These are phyloP conservation scores for Phylloscopus whistleri DNA, from an alignment of 2,113 vertebrate genomes.

Conservation along the genomic window DNA sequence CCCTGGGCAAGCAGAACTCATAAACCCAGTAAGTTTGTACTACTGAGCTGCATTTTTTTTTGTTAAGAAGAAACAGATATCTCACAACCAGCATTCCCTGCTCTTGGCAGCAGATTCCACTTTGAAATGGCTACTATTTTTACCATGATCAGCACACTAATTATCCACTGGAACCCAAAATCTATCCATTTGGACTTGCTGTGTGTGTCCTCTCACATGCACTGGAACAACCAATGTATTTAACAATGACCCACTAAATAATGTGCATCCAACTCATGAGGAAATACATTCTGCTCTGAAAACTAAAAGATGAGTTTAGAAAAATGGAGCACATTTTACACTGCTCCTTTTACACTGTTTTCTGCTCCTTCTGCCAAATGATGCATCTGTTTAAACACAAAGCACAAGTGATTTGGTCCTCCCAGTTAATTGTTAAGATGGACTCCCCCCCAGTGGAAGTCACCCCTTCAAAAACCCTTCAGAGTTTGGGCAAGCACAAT, in stretches of 20 bases:
- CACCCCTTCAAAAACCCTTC: neutral
- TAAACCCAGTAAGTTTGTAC: neutral
- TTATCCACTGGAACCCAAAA: neutral
- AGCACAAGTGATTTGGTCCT: neutral
- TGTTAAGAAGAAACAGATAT: accelerated
- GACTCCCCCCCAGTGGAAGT: neutral
- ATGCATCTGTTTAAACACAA: neutral
- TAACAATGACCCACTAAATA: neutral
- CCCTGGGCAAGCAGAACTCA: neutral
- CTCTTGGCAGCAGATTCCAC: neutral
- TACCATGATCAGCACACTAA: neutral
- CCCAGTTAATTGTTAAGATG: neutral
- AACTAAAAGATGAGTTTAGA: neutral
- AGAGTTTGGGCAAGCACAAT: neutral
- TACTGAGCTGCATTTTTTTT: neutral
- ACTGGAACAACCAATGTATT: neutral
- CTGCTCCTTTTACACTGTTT: neutral
- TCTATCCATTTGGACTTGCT: neutral
- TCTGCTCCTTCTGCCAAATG: neutral
- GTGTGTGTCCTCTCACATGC: neutral
- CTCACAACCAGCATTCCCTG: neutral
- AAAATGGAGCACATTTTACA: neutral
- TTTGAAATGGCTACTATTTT: neutral
- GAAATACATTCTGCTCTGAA: neutral
- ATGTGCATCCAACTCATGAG: neutral